Percentiles rank a stretch among this genome's conserved stretches.
phyloP scores from a whole-genome alignment of 2,113 vertebrate genomes.

The Erythrolamprus reginae region DNA sequence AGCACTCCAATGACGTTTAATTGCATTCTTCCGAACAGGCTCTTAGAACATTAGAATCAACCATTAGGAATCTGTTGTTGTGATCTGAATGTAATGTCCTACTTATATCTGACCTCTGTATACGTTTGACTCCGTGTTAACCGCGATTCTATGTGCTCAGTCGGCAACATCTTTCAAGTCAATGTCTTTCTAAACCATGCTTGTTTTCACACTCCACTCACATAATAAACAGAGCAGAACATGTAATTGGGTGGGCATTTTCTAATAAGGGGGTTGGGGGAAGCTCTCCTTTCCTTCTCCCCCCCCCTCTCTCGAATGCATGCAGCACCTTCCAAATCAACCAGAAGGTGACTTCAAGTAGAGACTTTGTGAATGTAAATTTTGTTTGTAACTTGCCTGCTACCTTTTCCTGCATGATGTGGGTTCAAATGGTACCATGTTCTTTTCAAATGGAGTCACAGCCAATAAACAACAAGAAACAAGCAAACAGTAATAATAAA shows the following conservation, averaged over 20 bases:
- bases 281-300: conserved; percentile 49
- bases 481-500: conserved; percentile 57
- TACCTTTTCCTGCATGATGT: conserved; percentile 86
- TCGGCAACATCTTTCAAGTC: conserved; percentile 71
- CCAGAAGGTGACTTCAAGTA: conserved; percentile 65
- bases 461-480: conserved; percentile 73
- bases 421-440: conserved; percentile 74
- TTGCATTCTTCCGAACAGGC: conserved; percentile 48
- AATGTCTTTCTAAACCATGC: conserved; percentile 64
- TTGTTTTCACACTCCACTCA: conserved; percentile 59
- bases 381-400: conserved; percentile 76
- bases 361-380: conserved; percentile 72
- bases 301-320: conserved; percentile 74
- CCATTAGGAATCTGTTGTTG: conserved; percentile 67
- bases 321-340: conserved; percentile 71
- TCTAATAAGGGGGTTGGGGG: conserved; percentile 53
- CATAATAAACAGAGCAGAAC: conserved; percentile 48
- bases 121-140: conserved; percentile 58
- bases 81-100: conserved; percentile 77
- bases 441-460: conserved; percentile 89
- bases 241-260: conserved; percentile 65
- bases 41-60: conserved; percentile 52
- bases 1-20: conserved; percentile 44
- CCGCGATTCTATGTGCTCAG: conserved; percentile 59
- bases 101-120: conserved; percentile 64